A percentile compares a stretch with the other conserved stretches of the same genome.
These are phyloP conservation scores for Eurosta solidaginis DNA, from an alignment of 1,140 invertebrate genomes.

Conservation along the genomic window DNA sequence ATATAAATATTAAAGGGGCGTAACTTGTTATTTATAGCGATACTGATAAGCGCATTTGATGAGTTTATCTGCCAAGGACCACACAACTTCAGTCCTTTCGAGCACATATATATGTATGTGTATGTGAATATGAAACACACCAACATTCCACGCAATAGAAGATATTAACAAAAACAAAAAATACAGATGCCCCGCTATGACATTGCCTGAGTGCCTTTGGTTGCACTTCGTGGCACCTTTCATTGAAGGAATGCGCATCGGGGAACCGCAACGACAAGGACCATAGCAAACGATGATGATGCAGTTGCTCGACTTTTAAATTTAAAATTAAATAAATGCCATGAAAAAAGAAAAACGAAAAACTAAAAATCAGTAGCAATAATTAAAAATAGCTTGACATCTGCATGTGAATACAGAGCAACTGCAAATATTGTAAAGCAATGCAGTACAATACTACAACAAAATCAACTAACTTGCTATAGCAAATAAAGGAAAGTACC, in stretches of 20 bases:
- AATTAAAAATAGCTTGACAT: conserved; percentile 26
- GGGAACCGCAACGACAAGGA: neutral
- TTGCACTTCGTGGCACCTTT: conserved; percentile 15
- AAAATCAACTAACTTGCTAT: neutral
- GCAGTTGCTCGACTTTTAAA: conserved; percentile 20
- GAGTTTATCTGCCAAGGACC: conserved; percentile 6
- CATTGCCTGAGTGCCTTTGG: conserved; percentile 9
- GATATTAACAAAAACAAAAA: neutral
- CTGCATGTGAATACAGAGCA: conserved; percentile 7
- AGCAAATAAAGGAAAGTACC: neutral
- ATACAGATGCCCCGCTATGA: neutral
- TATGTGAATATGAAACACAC: too few relatives aligned
- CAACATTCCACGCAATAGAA: neutral
- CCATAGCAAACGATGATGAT: neutral
- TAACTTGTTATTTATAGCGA: neutral
- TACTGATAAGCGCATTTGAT: conserved; percentile 7
- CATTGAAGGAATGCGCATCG: neutral
- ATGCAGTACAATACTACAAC: neutral
- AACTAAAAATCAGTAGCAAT: conserved; percentile 1
- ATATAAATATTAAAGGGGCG: neutral
- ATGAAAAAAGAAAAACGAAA: neutral
- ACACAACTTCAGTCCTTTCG: neutral
- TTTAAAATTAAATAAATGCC: conserved; percentile 1
- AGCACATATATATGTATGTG: neutral
- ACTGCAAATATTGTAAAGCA: conserved; percentile 8